Base-by-base conservation (phyloP, 2,797 vertebrate genomes). In the Coregonus ussuriensis region DNA sequence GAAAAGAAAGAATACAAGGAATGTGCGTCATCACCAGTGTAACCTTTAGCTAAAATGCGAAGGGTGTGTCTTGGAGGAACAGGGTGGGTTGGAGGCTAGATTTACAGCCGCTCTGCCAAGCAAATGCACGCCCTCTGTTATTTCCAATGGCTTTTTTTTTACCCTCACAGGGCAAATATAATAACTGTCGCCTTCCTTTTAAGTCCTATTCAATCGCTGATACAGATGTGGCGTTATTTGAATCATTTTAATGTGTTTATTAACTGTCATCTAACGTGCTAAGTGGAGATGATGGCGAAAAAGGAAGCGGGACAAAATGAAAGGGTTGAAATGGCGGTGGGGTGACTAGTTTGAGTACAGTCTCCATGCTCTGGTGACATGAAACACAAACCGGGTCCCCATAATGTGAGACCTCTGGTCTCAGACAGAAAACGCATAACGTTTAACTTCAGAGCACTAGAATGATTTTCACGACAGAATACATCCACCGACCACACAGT, bases 41-140 rank as follows among this genome's bases (percentile, higher is more conserved):
- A 92, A 93, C 91, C 87, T 93, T 93, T 91, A 86, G 85, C 87
- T 83, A 84, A 93, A 91, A 91, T 91, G 85, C 84, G 86, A 91
- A 92, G 91, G 88, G 90, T 91, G 92, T 93, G 90, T 92, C 88
- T 89, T 85, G 71, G 81, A 82, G 83, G 76, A 87, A 82, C 76
- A 56, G 77, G 83, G 74, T 82, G 82, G 79, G 77, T 87, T 88
- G 78, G 72, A 72, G 75, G 76, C 90, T 86, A 77, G 78, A 86
- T 86, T 87, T 87, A 74, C 33, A 16, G 71, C 74, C 79, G 81
- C 86, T 87, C 87, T 78, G 25, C 81, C 79, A 78, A 86, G 78
- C 79, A 75, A 80, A 82, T 18, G 31, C 84, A 83, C 69, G 62
- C 71, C 79, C 83, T 88, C 80, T 87, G 85, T 82, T 89, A 89